Evolutionary conservation across 92 coral and sea anemone genomes (phyloP), one percentile per base, ranked within the genome.

Genomic region (Parazoanthus darwini): DNA sequence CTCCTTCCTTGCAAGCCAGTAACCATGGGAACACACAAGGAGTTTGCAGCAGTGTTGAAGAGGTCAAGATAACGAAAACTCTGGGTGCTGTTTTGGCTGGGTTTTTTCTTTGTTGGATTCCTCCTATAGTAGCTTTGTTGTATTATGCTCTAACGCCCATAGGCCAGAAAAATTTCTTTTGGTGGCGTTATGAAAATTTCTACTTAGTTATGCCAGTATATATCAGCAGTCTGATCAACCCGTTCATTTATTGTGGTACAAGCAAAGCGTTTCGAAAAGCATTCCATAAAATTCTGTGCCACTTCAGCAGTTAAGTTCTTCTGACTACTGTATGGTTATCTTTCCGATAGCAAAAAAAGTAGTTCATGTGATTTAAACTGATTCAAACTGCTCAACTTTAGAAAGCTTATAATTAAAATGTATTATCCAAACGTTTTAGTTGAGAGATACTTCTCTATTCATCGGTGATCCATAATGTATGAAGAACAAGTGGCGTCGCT

Each of bases 171-270:
- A 16, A 3, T 18, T 15, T 56, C 65, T 56, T 56, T 56, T 56
- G 65, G 65, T 56, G 65, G 65, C 65, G 65, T 10, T 56, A 56
- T 18, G 65, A 56, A 18, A 56, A 13, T 56, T 56, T 56, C 13
- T 56, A 56, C 13, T 56, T 7, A 2, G 16, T 56, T 56, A 56
- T 56, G 65, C 65, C 65, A 56, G 22, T 56, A 7, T 56, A 56
- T 16, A 56, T 56, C 65, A 56, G 65, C 4, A 56, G 65, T 56
- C 65, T 56, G 65, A 79, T 79, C 65, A 37, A 79, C 65, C 84
- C 84, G 25, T 79, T 79, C 35, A 79, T 79, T 79, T 79, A 79
- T 37, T 48, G 66, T 79, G 54, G 4, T 20, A 44, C 35, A 25
- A 79, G 38, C 29, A 79, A 79, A 44, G 33, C 84, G 18, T 79